Base-by-base conservation (phyloP, 1,140 invertebrate species). In the Drosophila sp. region DNA sequence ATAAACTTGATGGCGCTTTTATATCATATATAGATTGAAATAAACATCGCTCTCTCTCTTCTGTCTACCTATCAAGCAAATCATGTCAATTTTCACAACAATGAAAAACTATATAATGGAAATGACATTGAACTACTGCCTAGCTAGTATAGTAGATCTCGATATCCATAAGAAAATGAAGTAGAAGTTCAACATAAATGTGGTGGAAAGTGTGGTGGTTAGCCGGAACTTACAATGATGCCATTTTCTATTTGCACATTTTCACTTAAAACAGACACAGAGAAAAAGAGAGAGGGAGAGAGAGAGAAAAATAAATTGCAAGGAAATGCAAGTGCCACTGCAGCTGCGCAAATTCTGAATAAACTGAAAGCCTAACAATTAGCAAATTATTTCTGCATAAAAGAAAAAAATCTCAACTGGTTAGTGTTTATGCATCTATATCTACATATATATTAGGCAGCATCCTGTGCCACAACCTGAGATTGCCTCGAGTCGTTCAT, bases 311-410 rank as follows among this genome's bases (percentile, higher is more conserved):
- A 6, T 10, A 38, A 38, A 38, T 38, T 38, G 35, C 35, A 67
- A 61, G 44, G 41, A 74, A 72, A 68, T 65, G 60, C 60, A 44
- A 62, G 32, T 38, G 32, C 40, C 54, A 55, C 23, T 50, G 7
- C 27, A 35, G 60, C 11, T 41, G 33, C 41, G 33, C 41, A 10
- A 47, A 41, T 68, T 62, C 64, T 74, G 6, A 65, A 70, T 17
- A 17, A 72, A 71, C 63, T 56, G 63, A 76, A 66, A 66, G 70
- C 65, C 78, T 74, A 57, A 62, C 74, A 50, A 72, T 79, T 76
- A 75, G 78, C 78, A 81, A 86, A 85, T 86, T 74, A 81, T 81
- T 86, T 80, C 68, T 78, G 65, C 74, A 86, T 75, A 66, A 78
- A 86, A 81, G 70, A 65, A 29, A 65, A 17, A 57, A 75, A 40